A percentile compares a stretch with the other conserved stretches of the same genome.
These are phyloP conservation scores for Plumapathes pennacea DNA, from an alignment of 92 coral and sea anemone species.

Conservation along the genomic window DNA sequence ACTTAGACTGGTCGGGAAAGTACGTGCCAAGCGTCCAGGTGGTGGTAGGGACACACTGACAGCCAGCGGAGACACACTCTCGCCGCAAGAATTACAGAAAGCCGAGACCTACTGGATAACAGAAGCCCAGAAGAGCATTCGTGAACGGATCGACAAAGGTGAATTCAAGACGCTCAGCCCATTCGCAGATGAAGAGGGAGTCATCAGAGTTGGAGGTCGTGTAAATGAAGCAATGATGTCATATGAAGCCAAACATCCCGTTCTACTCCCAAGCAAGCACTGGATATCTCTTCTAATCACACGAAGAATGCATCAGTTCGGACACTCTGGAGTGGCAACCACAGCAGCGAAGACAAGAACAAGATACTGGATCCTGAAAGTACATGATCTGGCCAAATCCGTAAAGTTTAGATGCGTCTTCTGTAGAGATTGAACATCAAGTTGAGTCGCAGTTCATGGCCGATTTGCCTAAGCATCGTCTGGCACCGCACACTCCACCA, in stretches of 20 bases:
- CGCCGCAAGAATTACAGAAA: constrained; percentile 28
- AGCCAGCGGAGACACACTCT: constrained; percentile 13
- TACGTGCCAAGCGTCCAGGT: not conserved
- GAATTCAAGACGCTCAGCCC: constrained; percentile 44
- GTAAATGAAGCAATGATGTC: constrained; percentile 41
- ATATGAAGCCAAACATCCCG: constrained; percentile 36
- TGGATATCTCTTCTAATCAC: constrained; percentile 38
- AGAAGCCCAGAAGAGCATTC: constrained; percentile 30
- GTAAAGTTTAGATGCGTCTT: constrained; percentile 28
- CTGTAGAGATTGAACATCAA: constrained; percentile 28
- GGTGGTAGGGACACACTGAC: not conserved
- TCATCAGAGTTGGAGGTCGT: constrained; percentile 46
- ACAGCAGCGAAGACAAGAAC: constrained; percentile 44
- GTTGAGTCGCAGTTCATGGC: constrained; percentile 49
- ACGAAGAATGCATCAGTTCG: constrained; percentile 12
- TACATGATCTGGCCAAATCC: constrained; percentile 41
- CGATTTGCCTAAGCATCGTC: constrained; percentile 14
- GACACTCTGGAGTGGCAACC: constrained; percentile 34
- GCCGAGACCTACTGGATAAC: constrained; percentile 25
- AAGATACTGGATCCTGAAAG: constrained; percentile 57
- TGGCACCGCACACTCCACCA: constrained; percentile 54
- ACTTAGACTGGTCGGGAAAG: constrained; percentile 17
- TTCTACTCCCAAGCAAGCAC: constrained; percentile 26
- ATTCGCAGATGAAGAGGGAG: constrained; percentile 13
- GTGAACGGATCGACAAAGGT: constrained; percentile 25